A percentile compares a stretch with the other conserved stretches of the same genome.
Conservation (phyloP, 2,113 vertebrate genomes). For the Harpagus bidentatus region DNA sequence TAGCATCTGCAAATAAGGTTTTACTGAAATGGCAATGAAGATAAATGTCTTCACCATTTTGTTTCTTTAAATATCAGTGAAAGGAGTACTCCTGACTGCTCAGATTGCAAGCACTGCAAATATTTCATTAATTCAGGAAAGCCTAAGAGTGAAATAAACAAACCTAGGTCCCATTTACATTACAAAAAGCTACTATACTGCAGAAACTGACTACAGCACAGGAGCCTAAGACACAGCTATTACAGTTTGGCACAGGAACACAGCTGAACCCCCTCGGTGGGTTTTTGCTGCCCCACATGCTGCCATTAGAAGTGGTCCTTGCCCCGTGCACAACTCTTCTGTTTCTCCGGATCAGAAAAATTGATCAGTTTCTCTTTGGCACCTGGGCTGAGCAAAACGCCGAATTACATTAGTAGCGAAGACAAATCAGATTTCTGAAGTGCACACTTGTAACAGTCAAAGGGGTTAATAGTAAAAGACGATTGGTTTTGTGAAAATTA, state of each 20-base stretch:
- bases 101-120: background rate
- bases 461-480: conserved; percentile 31
- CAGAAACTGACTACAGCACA: conserved; percentile 7
- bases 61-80: conserved; percentile 36
- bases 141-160: conserved; percentile 50
- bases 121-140: conserved; percentile 61
- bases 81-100: background rate
- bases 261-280: background rate
- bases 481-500: conserved; percentile 34
- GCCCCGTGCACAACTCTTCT: background rate
- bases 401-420: background rate
- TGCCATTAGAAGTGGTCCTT: background rate
- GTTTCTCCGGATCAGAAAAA: conserved; percentile 16
- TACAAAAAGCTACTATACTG: conserved; percentile 38
- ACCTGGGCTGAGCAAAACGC: background rate
- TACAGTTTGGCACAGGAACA: background rate
- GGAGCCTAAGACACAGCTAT: background rate
- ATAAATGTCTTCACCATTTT: background rate
- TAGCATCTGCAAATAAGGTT: conserved; percentile 4
- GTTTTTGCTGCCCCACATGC: background rate
- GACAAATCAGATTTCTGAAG: conserved; percentile 43
- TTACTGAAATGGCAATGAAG: conserved; percentile 14
- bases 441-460: background rate
- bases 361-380: background rate
- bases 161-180: conserved; percentile 45